Percentiles rank a stretch among this genome's conserved stretches.
phyloP scores from a whole-genome alignment of 1,140 invertebrate species.

The Papilio dardanus region DNA sequence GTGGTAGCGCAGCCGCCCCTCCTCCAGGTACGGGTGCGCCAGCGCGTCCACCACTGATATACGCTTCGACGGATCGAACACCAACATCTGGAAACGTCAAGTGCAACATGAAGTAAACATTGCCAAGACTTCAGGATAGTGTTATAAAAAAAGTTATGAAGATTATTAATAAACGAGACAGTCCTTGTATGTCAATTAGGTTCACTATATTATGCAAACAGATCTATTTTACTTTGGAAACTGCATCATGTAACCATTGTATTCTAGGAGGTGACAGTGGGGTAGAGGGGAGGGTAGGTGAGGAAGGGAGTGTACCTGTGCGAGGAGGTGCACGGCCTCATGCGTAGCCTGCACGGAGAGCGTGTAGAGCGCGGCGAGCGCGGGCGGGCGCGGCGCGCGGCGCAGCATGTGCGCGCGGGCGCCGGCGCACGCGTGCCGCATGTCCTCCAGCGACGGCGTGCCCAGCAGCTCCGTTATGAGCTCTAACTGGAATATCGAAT shows the following conservation, averaged over 20 bases:
- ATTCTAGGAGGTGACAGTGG: background rate
- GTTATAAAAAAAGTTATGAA: background rate
- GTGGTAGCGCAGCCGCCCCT: conserved; percentile 98
- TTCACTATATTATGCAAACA: background rate
- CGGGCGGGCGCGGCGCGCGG: conserved; percentile 93
- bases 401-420: conserved; percentile 96
- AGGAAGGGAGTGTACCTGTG: conserved; percentile 59
- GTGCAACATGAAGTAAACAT: background rate
- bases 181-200: background rate
- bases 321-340: conserved; percentile 96
- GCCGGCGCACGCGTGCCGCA: conserved; percentile 97
- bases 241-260: background rate
- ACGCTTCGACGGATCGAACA: conserved; percentile 98
- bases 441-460: conserved; percentile 97
- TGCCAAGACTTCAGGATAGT: background rate
- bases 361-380: conserved; percentile 95
- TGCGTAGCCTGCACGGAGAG: conserved; percentile 95
- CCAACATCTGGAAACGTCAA: conserved; percentile 94
- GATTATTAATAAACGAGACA: too few species aligned
- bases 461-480: conserved; percentile 98
- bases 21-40: conserved; percentile 98
- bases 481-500: conserved; percentile 88
- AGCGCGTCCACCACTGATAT: conserved; percentile 97
- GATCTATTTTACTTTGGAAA: background rate
- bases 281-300: too few species aligned